Conservation (phyloP, 2,888 invertebrate species). For the Lymantria dispar region DNA sequence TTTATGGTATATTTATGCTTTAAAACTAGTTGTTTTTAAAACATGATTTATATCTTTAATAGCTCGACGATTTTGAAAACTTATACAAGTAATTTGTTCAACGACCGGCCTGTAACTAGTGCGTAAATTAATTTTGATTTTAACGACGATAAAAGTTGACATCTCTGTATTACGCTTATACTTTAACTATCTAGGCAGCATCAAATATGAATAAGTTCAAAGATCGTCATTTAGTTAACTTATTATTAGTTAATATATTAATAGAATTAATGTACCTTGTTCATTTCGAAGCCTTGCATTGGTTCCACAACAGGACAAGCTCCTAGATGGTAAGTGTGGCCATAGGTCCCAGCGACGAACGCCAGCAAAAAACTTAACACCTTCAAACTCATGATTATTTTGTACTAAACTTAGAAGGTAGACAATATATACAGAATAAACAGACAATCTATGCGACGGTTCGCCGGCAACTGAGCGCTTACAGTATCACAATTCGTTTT, state of each 20-base stretch:
- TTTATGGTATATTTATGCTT: too few relatives aligned
- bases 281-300: slow-evolving; percentile 88
- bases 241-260: background rate
- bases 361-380: slow-evolving; percentile 47
- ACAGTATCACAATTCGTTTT: slow-evolving; percentile 15
- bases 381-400: slow-evolving; percentile 30
- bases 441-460: slow-evolving; percentile 8
- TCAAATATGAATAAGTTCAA: background rate
- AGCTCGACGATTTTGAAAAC: too few relatives aligned
- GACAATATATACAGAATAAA: background rate
- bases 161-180: background rate
- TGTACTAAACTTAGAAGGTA: slow-evolving; percentile 13
- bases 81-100: too few relatives aligned
- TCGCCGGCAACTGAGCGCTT: slow-evolving; percentile 17
- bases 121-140: too few relatives aligned
- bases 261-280: slow-evolving; percentile 48
- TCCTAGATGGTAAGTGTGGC: slow-evolving; percentile 89
- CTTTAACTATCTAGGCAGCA: background rate
- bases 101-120: too few relatives aligned
- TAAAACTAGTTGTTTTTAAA: too few relatives aligned
- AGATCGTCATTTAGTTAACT: background rate
- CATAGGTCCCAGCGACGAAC: slow-evolving; percentile 53
- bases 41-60: too few relatives aligned
- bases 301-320: slow-evolving; percentile 89
- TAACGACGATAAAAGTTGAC: background rate